These are phyloP conservation scores for Machimus rusticus DNA, from an alignment of 2,888 invertebrate genomes.

Conservation along the genomic window DNA sequence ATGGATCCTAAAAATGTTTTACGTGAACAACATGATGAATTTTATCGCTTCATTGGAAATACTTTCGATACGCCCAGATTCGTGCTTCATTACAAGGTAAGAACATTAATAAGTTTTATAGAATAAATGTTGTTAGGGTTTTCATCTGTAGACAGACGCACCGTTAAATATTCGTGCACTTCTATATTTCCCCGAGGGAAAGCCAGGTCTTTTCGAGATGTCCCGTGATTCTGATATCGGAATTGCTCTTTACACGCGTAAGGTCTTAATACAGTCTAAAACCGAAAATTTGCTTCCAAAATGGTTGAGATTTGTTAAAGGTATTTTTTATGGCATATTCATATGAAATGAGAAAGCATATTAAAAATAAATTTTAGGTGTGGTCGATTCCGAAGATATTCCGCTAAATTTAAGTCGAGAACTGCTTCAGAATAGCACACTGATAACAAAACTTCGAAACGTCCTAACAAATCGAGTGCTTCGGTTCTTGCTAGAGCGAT, in stretches of 20 bases:
- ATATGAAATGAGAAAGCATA: not conserved
- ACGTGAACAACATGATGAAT: constrained; percentile 87
- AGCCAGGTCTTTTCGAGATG: constrained; percentile 90
- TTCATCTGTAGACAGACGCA: constrained; percentile 64
- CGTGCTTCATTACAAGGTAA: constrained; percentile 83
- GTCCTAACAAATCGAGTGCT: constrained; percentile 85
- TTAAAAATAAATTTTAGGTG: constrained; percentile 64
- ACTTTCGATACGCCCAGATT: constrained; percentile 89
- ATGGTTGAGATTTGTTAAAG: constrained; percentile 95
- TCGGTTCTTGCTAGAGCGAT: constrained; percentile 84
- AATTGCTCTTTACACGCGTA: constrained; percentile 89
- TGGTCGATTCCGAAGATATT: constrained; percentile 98
- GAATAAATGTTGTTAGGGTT: not conserved
- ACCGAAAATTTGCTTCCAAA: constrained; percentile 91
- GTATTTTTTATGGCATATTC: constrained; percentile 16
- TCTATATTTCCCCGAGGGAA: constrained; percentile 92
- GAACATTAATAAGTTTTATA: not conserved
- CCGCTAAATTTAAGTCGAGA: constrained; percentile 96
- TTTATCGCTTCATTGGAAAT: constrained; percentile 88
- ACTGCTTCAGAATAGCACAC: constrained; percentile 89
- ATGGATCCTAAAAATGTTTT: constrained; percentile 89
- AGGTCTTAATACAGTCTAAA: constrained; percentile 90
- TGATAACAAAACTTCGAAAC: constrained; percentile 85
- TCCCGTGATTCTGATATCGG: constrained; percentile 85
- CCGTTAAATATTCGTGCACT: constrained; percentile 91